Base-by-base conservation (phyloP, 2,797 vertebrate genomes). In the Peromyscus aztecus region DNA sequence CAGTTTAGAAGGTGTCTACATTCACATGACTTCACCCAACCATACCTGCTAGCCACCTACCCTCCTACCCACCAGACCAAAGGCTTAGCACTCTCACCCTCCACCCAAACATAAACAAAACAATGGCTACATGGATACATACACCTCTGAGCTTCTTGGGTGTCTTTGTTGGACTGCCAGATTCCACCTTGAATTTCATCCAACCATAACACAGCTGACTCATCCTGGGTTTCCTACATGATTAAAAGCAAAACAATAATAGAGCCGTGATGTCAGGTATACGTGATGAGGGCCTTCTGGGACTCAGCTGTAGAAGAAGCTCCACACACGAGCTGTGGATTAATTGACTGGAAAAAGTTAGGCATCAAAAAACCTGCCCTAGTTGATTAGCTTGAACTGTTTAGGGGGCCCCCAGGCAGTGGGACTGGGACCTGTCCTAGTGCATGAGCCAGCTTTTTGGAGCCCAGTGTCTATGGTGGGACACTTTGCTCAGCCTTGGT, bases 101-200 rank as follows among this genome's bases (percentile, higher is more conserved):
- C 81, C n/a, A 65, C 9, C 10, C 21, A 88, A 82, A 82, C 3
- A 55, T 75, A 67, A 89, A 89, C 23, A 10, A 57, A 49, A 49
- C 14, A 75, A 29, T 43, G 2, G 67, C 49, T n/a, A 5, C 23
- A 1, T 0, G 69, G 40, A 57, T 73, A 98, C 99, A 96, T 99
- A 99, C 99, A 99, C 91, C 98, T 99, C 67, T 99, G 96, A 0
- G 99, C 99, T 88, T 99, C 99, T 75, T 99, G 98, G 0, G 99
- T 99, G 96, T 99, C 99, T 98, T 98, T 99, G 98, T 99, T 99
- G 27, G 99, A 99, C 94, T 97, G 99, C 57, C 99, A 98, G 97
- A 99, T 98, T 11, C 99, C 99, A 83, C 99, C 99, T 97, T 99
- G 99, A 98, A 99, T 99, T 98, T 99, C 99, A 98, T 99, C 99